phyloP scores from a whole-genome alignment of 2,797 vertebrate genomes.

The Sebastolobus altivelis region DNA sequence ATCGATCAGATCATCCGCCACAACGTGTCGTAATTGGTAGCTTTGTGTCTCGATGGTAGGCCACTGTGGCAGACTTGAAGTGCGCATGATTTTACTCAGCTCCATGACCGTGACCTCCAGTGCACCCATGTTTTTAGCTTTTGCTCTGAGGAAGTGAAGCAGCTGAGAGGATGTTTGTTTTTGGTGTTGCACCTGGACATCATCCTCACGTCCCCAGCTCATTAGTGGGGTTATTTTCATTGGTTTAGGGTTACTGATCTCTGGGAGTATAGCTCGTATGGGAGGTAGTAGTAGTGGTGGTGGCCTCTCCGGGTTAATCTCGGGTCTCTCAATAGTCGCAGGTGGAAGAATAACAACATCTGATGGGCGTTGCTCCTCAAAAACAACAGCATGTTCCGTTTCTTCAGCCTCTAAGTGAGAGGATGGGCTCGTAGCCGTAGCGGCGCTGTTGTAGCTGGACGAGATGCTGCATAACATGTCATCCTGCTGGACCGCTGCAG shows the following conservation, averaged over 20 bases:
- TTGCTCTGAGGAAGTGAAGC: slow-evolving; percentile 75
- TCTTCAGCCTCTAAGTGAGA: slow-evolving; percentile 32
- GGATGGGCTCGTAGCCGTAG: slow-evolving; percentile 10
- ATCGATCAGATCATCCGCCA: slow-evolving; percentile 4
- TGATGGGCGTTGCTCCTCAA: slow-evolving; percentile 40
- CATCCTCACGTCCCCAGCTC: slow-evolving; percentile 43
- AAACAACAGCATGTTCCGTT: slow-evolving; percentile 25
- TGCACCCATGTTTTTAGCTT: slow-evolving; percentile 50
- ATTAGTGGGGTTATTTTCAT: slow-evolving; percentile 29
- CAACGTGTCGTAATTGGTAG: slow-evolving; percentile 20
- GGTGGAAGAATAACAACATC: slow-evolving; percentile 24
- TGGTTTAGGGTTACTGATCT: slow-evolving; percentile 33
- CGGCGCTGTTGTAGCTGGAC: slow-evolving; percentile 15
- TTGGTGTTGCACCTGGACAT: slow-evolving; percentile 74
- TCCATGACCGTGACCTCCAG: slow-evolving; percentile 44
- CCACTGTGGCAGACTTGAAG: slow-evolving; percentile 1
- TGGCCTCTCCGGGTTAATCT: slow-evolving; percentile 38
- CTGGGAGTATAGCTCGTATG: slow-evolving; percentile 35
- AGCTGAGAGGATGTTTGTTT: slow-evolving; percentile 84
- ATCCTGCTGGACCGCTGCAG: slow-evolving; percentile 36
- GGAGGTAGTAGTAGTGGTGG: slow-evolving; percentile 39
- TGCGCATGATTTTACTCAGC: slow-evolving; percentile 3
- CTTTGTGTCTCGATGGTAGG: slow-evolving; percentile 38
- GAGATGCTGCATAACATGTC: slow-evolving; percentile 27
- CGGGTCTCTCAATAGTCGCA: slow-evolving; percentile 20